These are phyloP conservation scores for Lytechinus pictus DNA, from an alignment of 35 echinoderm and acorn worm genomes.

Conservation along the genomic window DNA sequence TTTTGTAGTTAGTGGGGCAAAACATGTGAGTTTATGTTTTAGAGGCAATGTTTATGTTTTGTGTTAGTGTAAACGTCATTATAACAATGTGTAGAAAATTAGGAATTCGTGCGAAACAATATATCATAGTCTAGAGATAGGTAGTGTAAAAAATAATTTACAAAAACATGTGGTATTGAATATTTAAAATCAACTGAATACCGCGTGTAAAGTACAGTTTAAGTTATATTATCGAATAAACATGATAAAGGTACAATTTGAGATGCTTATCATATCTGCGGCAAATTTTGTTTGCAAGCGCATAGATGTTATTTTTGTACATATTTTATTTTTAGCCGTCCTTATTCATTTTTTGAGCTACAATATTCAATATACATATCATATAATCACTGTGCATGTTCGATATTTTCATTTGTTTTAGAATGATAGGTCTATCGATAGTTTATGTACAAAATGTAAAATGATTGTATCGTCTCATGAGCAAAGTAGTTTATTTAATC, in stretches of 20 bases:
- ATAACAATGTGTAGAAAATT: neutral
- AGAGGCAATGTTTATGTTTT: neutral
- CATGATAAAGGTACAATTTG: neutral
- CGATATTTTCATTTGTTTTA: neutral
- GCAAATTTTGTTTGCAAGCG: neutral
- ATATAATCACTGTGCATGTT: neutral
- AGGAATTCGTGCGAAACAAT: neutral
- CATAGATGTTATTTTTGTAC: slow-evolving; percentile 6
- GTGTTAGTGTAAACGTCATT: neutral
- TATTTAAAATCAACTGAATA: neutral
- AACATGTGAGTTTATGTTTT: neutral
- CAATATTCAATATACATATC: neutral
- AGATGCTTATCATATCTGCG: neutral
- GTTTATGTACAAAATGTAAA: neutral
- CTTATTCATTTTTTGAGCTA: slow-evolving; percentile 5
- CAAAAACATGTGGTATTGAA: too few species aligned
- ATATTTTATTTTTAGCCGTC: slow-evolving; percentile 20
- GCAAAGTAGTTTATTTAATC: neutral
- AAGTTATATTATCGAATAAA: neutral
- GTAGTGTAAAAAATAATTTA: too few species aligned
- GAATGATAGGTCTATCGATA: neutral
- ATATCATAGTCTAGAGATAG: neutral
- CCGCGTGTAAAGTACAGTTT: neutral
- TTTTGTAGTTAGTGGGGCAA: neutral
- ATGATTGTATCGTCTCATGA: neutral